Evolutionary conservation across 2,797 vertebrate genomes (phyloP), one percentile per base, ranked within the genome.

Genomic region (Aselliscus stoliczkanus): DNA sequence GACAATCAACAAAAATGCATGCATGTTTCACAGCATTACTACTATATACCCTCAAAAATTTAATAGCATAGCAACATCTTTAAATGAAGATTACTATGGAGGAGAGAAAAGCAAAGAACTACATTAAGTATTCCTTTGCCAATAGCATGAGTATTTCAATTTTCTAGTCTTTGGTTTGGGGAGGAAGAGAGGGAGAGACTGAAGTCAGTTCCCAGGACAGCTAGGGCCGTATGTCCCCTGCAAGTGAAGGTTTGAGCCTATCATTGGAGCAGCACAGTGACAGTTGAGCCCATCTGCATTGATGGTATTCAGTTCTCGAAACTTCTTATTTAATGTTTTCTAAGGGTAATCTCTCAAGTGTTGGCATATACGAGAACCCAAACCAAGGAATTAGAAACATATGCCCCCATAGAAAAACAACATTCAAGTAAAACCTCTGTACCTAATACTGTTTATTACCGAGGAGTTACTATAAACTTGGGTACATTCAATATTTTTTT

Each of bases 1-100:
- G 98, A 98, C 99, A 99, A 98, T 98, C 98, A 98, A 98, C 98
- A 97, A 97, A 92, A 96, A 97, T 87, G 98, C 99, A 99, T 99
- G 99, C 99, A 99, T 93, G 97, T 98, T 98, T 99, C 98, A 99
- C 97, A 99, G 99, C 98, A 97, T 42, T 90, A 90, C 95, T 94
- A 50, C 81, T 96, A 64, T 91, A 93, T 42, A 75, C 73, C 97
- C 97, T 97, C 96, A 58, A 81, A 52, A 39, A 83, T 96, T 84
- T 60, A 93, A 97, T 73, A 98, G 98, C 98, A 98, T 87, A 97
- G 96, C 97, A 97, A 98, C 96, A 95, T 96, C 97, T 97, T 96
- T 94, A 52, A 98, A 97, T 94, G 97, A 97, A 97, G 94, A 97
- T 96, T 97, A 93, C 97, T 85, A 97, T 87, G 98, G 97, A 98